Conservation (phyloP, 2,113 vertebrate genomes). For the Macquaria ambigua region DNA sequence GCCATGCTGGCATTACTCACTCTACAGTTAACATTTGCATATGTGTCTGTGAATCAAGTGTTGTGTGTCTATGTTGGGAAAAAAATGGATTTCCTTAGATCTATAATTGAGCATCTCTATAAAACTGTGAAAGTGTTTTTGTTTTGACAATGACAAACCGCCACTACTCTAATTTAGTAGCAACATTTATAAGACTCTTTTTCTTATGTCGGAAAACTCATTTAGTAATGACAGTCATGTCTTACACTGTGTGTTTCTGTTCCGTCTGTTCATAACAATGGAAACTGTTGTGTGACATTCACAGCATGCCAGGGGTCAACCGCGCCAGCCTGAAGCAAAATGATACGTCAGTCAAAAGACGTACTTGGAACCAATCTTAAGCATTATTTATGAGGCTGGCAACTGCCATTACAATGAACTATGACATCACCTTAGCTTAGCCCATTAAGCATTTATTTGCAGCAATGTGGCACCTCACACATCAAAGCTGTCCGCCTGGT, state of each 20-base stretch:
- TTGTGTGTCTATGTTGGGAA: neutral
- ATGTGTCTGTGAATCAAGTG: neutral
- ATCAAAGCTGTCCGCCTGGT: slow-evolving; percentile 77
- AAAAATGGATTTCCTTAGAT: neutral
- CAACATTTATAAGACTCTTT: slow-evolving; percentile 16
- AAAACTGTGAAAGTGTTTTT: neutral
- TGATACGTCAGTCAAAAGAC: slow-evolving; percentile 74
- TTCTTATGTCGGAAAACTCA: slow-evolving; percentile 43
- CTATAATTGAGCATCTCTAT: neutral
- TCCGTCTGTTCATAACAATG: slow-evolving; percentile 55
- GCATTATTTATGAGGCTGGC: slow-evolving; percentile 84
- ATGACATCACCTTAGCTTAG: slow-evolving; percentile 82
- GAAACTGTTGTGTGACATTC: slow-evolving; percentile 81
- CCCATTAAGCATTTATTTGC: slow-evolving; percentile 82
- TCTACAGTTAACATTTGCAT: neutral
- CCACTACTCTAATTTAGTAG: neutral
- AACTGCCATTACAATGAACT: slow-evolving; percentile 79
- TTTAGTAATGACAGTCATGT: slow-evolving; percentile 40
- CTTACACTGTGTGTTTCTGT: slow-evolving; percentile 24
- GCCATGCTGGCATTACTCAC: neutral
- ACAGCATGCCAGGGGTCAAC: slow-evolving; percentile 74
- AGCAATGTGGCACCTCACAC: slow-evolving; percentile 86
- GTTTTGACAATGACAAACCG: slow-evolving; percentile 22
- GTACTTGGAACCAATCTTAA: slow-evolving; percentile 83
- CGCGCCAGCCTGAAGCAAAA: slow-evolving; percentile 55